Percentiles rank a stretch among this genome's conserved stretches.
Conservation (phyloP, 2,797 vertebrate species). For the Tinamus major region DNA sequence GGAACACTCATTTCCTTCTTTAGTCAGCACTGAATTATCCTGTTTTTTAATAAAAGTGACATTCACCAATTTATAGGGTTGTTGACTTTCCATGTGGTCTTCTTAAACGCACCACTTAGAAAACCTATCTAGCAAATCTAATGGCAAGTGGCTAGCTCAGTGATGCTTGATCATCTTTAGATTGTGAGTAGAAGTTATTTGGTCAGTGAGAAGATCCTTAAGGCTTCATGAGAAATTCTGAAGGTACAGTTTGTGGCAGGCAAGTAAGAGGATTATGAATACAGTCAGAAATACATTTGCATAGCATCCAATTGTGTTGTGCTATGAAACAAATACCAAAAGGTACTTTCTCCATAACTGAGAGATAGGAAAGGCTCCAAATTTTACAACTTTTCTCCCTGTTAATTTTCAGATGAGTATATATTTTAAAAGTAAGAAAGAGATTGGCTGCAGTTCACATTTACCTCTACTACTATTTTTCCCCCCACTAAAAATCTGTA, state of each 20-base stretch:
- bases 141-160: not conserved
- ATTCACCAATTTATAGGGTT: not conserved
- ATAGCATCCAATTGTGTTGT: fast-evolving
- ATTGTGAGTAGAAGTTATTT: not conserved
- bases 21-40: not conserved
- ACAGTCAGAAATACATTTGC: not conserved
- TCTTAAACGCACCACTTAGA: not conserved
- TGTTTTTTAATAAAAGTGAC: not conserved
- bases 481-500: fast-evolving
- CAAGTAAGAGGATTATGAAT: not conserved
- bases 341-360: not conserved
- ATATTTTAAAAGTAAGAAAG: not conserved
- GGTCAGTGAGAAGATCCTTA: not conserved
- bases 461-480: not conserved
- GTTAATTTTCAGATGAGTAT: not conserved
- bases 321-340: fast-evolving
- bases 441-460: not conserved
- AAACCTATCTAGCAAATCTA: not conserved
- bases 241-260: not conserved
- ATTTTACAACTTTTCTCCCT: not conserved
- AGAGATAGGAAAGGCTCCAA: not conserved
- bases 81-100: not conserved
- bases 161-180: fast-evolving
- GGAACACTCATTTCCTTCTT: not conserved
- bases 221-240: not conserved